Evolutionary conservation across 2,888 invertebrate genomes (phyloP).

Genomic region (Drosophila peninsularis): DNA sequence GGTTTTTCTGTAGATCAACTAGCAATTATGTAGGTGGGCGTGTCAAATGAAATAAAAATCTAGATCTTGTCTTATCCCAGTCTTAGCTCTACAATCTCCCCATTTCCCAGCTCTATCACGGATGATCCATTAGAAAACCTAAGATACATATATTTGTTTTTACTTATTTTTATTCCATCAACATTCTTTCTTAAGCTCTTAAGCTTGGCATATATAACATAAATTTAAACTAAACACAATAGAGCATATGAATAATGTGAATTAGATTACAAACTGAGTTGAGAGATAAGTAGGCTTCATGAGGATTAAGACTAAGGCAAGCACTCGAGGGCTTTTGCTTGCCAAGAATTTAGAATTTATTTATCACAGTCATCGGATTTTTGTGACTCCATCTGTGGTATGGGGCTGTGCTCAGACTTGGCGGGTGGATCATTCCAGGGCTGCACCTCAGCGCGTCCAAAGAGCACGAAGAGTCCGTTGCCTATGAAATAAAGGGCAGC

Average conservation of each 20-base stretch:
- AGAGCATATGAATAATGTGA: not conserved
- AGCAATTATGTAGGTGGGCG: not conserved
- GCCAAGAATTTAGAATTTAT: not conserved
- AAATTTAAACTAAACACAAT: not conserved
- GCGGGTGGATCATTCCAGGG: slow-evolving; percentile 88
- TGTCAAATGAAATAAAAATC: too few species aligned
- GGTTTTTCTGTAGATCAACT: not conserved
- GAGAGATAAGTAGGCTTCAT: not conserved
- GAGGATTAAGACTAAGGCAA: not conserved
- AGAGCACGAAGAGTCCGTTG: slow-evolving; percentile 89
- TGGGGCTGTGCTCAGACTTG: slow-evolving; percentile 64
- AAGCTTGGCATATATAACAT: not conserved
- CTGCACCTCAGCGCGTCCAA: slow-evolving; percentile 88
- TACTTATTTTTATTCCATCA: not conserved
- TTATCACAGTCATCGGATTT: slow-evolving; percentile 15
- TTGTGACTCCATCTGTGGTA: slow-evolving; percentile 74
- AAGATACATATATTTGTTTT: too few species aligned
- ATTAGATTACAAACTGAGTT: not conserved
- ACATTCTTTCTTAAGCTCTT: not conserved
- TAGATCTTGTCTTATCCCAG: not conserved
- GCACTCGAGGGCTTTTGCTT: not conserved
- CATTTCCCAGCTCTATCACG: too few species aligned
- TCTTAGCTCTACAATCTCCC: too few species aligned
- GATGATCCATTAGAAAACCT: too few species aligned
- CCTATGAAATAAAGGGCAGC: slow-evolving; percentile 89